Percentiles rank a stretch among this genome's conserved stretches.
Evolutionary conservation across 1,140 invertebrate species (phyloP).

Genomic region (Megalonaias nervosa): DNA sequence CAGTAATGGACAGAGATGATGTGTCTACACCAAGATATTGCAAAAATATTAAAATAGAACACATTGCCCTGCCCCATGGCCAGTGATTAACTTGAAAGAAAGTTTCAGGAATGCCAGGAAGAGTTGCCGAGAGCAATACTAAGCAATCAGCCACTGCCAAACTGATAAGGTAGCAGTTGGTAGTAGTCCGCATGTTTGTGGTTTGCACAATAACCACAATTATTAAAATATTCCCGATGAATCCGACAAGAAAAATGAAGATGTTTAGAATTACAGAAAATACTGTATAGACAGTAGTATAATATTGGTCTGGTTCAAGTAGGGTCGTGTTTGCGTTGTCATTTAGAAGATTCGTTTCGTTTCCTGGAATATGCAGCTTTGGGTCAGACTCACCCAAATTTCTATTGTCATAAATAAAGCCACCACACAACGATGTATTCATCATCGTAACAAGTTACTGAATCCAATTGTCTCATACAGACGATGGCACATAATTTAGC

Average conservation of each 20-base stretch:
- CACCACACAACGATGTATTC: too few species aligned
- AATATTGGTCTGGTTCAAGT: constrained; percentile 11
- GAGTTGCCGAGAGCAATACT: constrained; percentile 79
- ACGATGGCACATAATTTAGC: too few species aligned
- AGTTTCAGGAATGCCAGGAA: constrained; percentile 76
- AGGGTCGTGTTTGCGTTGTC: too few species aligned
- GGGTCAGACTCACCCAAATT: too few species aligned
- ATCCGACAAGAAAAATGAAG: constrained; percentile 61
- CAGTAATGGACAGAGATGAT: constrained; percentile 92
- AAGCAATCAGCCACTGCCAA: constrained; percentile 94
- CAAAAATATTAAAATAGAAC: constrained; percentile 77
- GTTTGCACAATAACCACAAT: constrained; percentile 70
- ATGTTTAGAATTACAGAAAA: constrained; percentile 41
- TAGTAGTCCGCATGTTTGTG: constrained; percentile 75
- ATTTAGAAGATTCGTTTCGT: too few species aligned
- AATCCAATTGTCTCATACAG: too few species aligned
- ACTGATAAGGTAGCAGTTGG: constrained; percentile 94
- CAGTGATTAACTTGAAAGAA: constrained; percentile 77
- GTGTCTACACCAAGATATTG: constrained; percentile 84
- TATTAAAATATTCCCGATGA: constrained; percentile 71
- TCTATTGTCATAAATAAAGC: too few species aligned
- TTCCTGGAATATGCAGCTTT: too few species aligned
- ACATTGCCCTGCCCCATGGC: constrained; percentile 77
- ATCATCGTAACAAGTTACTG: too few species aligned
- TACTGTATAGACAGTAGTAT: constrained; percentile 36